Percentiles rank a stretch among this genome's conserved stretches.
These are phyloP conservation scores for Pammene aurita DNA, from an alignment of 2,888 invertebrate genomes.

Conservation along the genomic window DNA sequence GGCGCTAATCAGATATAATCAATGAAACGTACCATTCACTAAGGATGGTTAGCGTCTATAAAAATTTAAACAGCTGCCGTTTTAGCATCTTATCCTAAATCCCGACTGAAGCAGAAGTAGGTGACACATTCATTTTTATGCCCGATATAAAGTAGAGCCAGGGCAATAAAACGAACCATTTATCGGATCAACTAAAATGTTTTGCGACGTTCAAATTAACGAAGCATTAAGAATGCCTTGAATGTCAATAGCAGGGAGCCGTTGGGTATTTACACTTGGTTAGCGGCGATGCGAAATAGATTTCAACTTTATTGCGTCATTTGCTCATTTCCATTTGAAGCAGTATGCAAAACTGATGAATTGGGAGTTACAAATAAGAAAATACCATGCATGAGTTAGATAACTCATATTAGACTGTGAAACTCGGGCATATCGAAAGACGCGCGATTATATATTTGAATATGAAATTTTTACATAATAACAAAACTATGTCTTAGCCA, in stretches of 20 bases:
- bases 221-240: slow-evolving; percentile 63
- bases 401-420: neutral
- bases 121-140: slow-evolving; percentile 41
- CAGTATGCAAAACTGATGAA: slow-evolving; percentile 6
- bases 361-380: too few species aligned
- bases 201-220: slow-evolving; percentile 64
- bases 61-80: slow-evolving; percentile 19
- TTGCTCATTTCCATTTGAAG: slow-evolving; percentile 28
- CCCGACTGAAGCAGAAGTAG: slow-evolving; percentile 34
- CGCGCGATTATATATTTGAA: too few species aligned
- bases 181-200: slow-evolving; percentile 54
- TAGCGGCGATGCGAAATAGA: slow-evolving; percentile 48
- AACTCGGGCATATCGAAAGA: too few species aligned
- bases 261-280: slow-evolving; percentile 59
- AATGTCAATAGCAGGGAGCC: slow-evolving; percentile 63
- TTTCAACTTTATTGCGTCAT: slow-evolving; percentile 38
- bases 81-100: slow-evolving; percentile 33
- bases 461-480: too few species aligned
- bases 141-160: slow-evolving; percentile 45
- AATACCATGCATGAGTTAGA: neutral
- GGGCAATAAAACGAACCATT: slow-evolving; percentile 55
- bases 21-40: neutral
- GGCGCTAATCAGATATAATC: too few species aligned
- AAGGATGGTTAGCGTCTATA: slow-evolving; percentile 3
- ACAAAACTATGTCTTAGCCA: slow-evolving; percentile 47